Base-by-base conservation (phyloP, 2,888 invertebrate species). In the Stenoptilia bipunctidactyla region DNA sequence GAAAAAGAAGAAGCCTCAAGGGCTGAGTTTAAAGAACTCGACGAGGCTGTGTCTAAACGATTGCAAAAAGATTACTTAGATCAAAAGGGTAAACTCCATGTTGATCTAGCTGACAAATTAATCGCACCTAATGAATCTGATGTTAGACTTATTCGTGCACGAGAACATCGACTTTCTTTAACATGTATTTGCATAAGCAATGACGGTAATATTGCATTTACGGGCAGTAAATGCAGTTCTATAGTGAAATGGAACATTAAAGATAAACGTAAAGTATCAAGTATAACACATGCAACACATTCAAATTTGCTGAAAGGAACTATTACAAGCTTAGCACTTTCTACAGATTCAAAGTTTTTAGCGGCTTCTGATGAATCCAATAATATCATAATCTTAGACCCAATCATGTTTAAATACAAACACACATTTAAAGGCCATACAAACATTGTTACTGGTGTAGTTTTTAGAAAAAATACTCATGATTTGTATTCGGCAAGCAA, bases 151-250 rank as follows among this genome's bases (percentile, higher is more conserved):
- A 72, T 94, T 35, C 90, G 88, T 49, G 90, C 90, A 49, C 92
- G 90, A 66, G 91, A 94, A 50, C 96, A 97, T 55, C 88, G 89
- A 51, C 76, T 90, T 40, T 83, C 93, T 0, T 73, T 96, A 8
- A 97, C 97, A 1, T 92, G 94, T 62, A 62, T 96, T 10, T 92
- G 92, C 51, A 66, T 97, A 2, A 90, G 92, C 15, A 82, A 83
- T 42, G 92, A 96, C 70, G 88, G 89, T 36, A 85, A 87, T 52
- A 88, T 79, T 54, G 79, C 93, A 0, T 97, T 89, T 69, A 90
- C 92, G 15, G 96, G 93, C 0, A 94, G 94, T 41, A 97, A 97
- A 83, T 94, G 96, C 67, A 91, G 94, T 36, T 86, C 88, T 37
- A 86, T 98, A 40, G 89, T 96, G 12, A 97, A 97, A 85, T 98